Conservation (phyloP, 2,888 invertebrate species). For the Apotomis turbidana region DNA sequence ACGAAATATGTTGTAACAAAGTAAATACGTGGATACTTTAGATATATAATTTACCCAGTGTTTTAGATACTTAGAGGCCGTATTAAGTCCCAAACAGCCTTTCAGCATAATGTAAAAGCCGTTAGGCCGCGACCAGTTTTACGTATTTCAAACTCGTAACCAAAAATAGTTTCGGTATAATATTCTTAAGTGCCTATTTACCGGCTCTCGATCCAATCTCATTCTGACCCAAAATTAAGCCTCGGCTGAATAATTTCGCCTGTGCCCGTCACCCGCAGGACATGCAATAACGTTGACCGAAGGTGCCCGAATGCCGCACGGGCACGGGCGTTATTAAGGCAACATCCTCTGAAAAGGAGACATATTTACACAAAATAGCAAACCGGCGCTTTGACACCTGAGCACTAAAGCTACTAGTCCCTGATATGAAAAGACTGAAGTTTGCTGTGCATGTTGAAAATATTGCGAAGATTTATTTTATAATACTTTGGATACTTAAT, state of each 20-base stretch:
- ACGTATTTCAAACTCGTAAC: constrained; percentile 19
- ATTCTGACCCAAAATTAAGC: constrained; percentile 40
- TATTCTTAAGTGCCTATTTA: constrained; percentile 40
- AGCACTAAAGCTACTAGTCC: not conserved
- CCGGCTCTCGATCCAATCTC: constrained; percentile 39
- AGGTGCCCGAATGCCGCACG: constrained; percentile 13
- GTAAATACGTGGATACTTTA: not conserved
- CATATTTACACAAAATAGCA: constrained; percentile 11
- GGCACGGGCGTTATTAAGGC: constrained; percentile 20
- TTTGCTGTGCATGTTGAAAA: not conserved
- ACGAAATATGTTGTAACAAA: not conserved
- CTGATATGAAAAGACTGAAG: not conserved
- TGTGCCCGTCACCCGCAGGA: constrained; percentile 35
- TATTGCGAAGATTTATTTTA: not conserved
- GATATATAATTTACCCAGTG: not conserved
- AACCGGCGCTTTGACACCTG: constrained; percentile 12
- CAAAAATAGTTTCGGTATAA: constrained; percentile 39
- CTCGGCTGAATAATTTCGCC: constrained; percentile 38
- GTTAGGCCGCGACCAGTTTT: not conserved
- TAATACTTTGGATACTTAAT: not conserved
- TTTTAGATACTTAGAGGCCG: not conserved
- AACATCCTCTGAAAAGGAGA: constrained; percentile 23
- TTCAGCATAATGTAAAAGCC: constrained; percentile 17
- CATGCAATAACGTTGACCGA: constrained; percentile 37
- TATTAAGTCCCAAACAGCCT: constrained; percentile 14